phyloP scores from a whole-genome alignment of 2,113 vertebrate genomes.

The Prochilodus magdalenae region DNA sequence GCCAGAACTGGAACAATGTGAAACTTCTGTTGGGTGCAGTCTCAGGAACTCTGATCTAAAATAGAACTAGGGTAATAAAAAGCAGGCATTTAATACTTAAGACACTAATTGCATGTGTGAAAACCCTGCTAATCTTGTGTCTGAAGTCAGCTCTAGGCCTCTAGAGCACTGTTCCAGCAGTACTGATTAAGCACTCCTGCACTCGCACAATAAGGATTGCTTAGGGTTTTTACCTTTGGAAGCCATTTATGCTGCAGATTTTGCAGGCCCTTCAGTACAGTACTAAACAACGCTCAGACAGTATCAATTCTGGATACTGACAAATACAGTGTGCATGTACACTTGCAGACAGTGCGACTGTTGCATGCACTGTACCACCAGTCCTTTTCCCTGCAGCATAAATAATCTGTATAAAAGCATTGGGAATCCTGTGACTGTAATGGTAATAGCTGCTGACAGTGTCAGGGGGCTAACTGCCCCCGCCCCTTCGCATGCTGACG shows the following conservation, averaged over 20 bases:
- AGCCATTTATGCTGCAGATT: too few relatives aligned
- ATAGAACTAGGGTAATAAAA: background rate
- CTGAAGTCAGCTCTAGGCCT: background rate
- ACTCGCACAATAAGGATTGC: too few relatives aligned
- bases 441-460: slow-evolving; percentile 19
- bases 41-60: background rate
- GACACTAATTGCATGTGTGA: background rate
- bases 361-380: background rate
- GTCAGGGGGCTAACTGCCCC: background rate
- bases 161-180: background rate
- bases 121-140: background rate
- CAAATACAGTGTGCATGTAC: background rate
- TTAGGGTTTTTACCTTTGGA: too few relatives aligned
- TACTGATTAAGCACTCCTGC: background rate
- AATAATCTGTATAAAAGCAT: slow-evolving; percentile 6
- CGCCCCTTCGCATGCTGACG: background rate
- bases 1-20: background rate
- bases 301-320: background rate
- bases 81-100: background rate
- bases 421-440: background rate
- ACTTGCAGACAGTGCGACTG: background rate
- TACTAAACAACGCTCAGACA: too few relatives aligned
- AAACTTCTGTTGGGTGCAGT: background rate
- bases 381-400: background rate
- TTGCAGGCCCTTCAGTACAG: too few relatives aligned